Evolutionary conservation across 2,797 vertebrate genomes (phyloP).

Genomic region (Molossus alvarezi): DNA sequence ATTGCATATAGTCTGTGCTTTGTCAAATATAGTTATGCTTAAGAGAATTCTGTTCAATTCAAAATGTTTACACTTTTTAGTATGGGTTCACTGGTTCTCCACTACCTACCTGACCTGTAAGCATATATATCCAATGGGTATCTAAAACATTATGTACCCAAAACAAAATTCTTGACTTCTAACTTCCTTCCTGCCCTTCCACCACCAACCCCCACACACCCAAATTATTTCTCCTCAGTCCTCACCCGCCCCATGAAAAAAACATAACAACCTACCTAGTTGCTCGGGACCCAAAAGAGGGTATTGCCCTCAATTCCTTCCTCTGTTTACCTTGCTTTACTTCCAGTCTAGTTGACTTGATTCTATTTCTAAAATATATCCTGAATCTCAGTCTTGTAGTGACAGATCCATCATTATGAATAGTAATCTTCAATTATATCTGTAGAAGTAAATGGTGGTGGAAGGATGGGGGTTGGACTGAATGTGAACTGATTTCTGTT

Average conservation of each 20-base stretch:
- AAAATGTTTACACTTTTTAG: background rate
- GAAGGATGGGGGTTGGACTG: background rate
- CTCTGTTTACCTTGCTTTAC: background rate
- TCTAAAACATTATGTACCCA: background rate
- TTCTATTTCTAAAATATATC: slow-evolving; percentile 22
- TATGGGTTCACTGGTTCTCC: background rate
- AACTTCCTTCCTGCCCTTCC: background rate
- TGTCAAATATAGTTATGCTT: background rate
- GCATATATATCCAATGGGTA: background rate
- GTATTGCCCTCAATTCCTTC: background rate
- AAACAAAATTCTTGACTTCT: background rate
- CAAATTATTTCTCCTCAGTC: background rate
- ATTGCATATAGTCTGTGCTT: background rate
- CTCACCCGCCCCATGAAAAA: background rate
- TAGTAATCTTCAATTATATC: background rate
- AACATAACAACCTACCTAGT: background rate
- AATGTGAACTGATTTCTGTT: slow-evolving; percentile 33
- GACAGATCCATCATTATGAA: background rate
- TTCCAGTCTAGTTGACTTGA: background rate
- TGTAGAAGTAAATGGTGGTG: background rate
- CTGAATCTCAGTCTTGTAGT: background rate
- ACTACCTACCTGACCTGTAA: background rate
- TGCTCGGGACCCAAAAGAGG: background rate
- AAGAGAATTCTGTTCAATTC: slow-evolving; percentile 6
- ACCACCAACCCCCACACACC: background rate